phyloP scores from a whole-genome alignment of 2,888 invertebrate species.

The Drosophila yooni region DNA sequence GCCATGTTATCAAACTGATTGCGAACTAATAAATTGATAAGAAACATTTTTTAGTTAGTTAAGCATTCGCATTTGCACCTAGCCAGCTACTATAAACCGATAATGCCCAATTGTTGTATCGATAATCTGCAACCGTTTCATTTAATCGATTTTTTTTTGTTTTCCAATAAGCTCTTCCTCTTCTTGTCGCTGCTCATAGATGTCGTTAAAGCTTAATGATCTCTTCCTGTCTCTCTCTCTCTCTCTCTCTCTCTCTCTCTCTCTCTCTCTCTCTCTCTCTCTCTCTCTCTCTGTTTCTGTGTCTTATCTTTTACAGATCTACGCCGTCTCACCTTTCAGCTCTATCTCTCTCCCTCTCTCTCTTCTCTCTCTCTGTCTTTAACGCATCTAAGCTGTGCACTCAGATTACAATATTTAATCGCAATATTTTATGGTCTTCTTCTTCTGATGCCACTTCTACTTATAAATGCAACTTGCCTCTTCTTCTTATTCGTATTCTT shows the following conservation, averaged over 20 bases:
- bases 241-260: background rate
- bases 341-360: background rate
- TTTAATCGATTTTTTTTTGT: background rate
- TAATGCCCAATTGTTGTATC: background rate
- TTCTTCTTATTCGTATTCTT: constrained; percentile 14
- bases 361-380: background rate
- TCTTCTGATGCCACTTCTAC: constrained; percentile 4
- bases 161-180: background rate
- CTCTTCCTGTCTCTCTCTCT: background rate
- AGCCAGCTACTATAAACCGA: background rate
- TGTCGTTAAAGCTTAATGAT: constrained; percentile 56
- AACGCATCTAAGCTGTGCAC: constrained; percentile 1
- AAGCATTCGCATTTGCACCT: background rate
- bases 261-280: background rate
- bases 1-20: background rate
- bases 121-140: constrained; percentile 2
- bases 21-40: background rate
- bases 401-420: constrained; percentile 70
- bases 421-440: constrained; percentile 65
- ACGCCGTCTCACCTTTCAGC: constrained; percentile 21
- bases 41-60: background rate
- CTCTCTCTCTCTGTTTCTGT: background rate
- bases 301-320: background rate
- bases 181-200: constrained; percentile 21
- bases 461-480: background rate